Base-by-base conservation (phyloP, 2,797 vertebrate species). In the Chelidonichthys spinosus region DNA sequence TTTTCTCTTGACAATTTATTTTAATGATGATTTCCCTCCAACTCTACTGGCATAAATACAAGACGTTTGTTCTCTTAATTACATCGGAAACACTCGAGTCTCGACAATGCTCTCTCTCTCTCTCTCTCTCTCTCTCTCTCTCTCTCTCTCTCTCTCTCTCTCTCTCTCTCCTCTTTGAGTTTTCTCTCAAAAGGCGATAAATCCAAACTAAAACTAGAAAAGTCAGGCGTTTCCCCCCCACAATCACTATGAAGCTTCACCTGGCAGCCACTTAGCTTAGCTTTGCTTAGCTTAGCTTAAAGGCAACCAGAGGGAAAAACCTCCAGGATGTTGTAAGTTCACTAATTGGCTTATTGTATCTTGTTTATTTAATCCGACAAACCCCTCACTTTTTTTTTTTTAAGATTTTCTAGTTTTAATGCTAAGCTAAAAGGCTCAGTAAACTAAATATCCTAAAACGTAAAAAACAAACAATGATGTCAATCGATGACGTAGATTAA, bases 21-120 rank as follows among this genome's bases (percentile, higher is more conserved):
- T 42, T 15, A n/a, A 10, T 9, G 32, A 66, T 11, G 1, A 11
- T 50, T 62, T 65, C 11, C 13, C 8, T 81, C 36, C 56, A 78
- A 44, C 33, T 53, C 4, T 36, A 56, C 10, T 75, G 32, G 60
- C 15, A 53, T 40, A 52, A 46, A 52, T 33, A 46, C 35, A 40
- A 43, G n/a, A 63, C 17, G 1, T 17, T 52, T 73, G 36, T 25
- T 11, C 37, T 43, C 1, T 46, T 74, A 63, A 66, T 72, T 53
- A 71, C 2, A n/a, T 37, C 66, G 25, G 53, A 64, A 67, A 61
- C 43, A 55, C 32, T 52, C 3, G 25, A 25, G 25, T 25, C 25
- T 25, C 25, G 25, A 25, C 25, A 25, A 25, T 25, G 25, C 25
- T 25, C 25, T 25, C 25, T 25, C 25, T 25, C 25, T 25, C 25